Evolutionary conservation across 2,888 invertebrate genomes (phyloP), one percentile per base, ranked within the genome.

Genomic region (Polydrusus tereticollis): DNA sequence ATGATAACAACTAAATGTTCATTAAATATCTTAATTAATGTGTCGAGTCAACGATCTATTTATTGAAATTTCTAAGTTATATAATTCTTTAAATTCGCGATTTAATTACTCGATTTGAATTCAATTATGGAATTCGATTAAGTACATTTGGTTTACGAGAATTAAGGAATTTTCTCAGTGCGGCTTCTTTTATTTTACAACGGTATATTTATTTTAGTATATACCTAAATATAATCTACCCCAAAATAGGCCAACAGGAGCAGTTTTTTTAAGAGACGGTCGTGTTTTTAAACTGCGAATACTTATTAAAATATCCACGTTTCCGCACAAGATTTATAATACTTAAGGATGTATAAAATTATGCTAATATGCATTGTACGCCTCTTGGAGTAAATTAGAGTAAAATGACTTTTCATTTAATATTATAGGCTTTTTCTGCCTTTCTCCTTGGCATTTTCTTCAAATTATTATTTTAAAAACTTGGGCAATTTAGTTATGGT

Each of bases 351-450:
- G 63, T 45, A 47, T 33, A 63, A 63, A 47, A 63, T 63, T 63
- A 63, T 63, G 63, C 63, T 63, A 63, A 63, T 63, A 45, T 36
- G 21, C 33, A 63, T 63, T 47, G n/a, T 47, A 47, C 33, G 63
- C 18, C 47, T 20, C 50, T 50, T 50, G 47, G 21, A 47, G 33
- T 8, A 63, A 63, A 63, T 63, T 20, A 26, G 63, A 63, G 33
- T 50, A 26, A 50, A n/a, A 63, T 47, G 63, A 20, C 29, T 20
- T 50, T 47, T 62, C 14, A 62, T 62, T 45, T 62, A 62, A 45
- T 45, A 29, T 62, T 62, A 62, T 63, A 47, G 58, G 7, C 29
- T 14, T 29, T 29, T 55, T 29, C 7, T 55, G 14, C 29, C 2
- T 5, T 18, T 8, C 8, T 23, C 10, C 18, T 10, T 29, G 7